A percentile compares a stretch with the other conserved stretches of the same genome.
phyloP scores from a whole-genome alignment of 2,797 vertebrate genomes.

The Phrynocephalus guinanensis region DNA sequence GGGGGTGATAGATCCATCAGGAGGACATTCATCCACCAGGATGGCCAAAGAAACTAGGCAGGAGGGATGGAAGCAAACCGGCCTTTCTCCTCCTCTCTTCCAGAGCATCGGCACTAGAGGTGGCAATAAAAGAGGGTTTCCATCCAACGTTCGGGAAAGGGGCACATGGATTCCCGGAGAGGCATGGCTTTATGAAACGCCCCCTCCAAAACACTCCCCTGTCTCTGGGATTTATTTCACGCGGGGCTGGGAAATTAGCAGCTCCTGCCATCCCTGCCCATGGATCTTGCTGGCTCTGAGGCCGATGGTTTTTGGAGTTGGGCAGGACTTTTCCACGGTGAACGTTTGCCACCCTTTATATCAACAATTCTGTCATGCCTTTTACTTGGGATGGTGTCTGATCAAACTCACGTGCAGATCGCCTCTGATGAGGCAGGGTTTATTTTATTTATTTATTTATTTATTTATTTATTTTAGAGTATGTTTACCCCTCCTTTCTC shows the following conservation, averaged over 20 bases:
- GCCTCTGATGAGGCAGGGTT: not conserved
- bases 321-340: not conserved
- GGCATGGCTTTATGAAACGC: not conserved
- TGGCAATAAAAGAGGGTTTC: no score
- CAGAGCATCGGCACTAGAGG: rapidly evolving
- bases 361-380: not conserved
- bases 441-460: no score
- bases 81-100: not conserved
- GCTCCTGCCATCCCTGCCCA: not conserved
- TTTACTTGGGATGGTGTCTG: not conserved
- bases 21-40: not conserved
- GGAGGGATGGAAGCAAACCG: not conserved
- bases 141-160: not conserved
- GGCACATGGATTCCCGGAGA: not conserved
- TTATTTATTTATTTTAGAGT: no score
- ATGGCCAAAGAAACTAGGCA: not conserved
- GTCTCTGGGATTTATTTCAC: not conserved
- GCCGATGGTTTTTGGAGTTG: not conserved
- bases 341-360: not conserved
- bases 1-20: not conserved
- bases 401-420: no score
- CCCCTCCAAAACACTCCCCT: not conserved
- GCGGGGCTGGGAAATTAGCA: not conserved
- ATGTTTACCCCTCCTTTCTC: no score
- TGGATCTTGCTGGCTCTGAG: not conserved